A percentile compares a stretch with the other conserved stretches of the same genome.
These are phyloP conservation scores for Diaperis boleti DNA, from an alignment of 2,888 invertebrate species.

Conservation along the genomic window DNA sequence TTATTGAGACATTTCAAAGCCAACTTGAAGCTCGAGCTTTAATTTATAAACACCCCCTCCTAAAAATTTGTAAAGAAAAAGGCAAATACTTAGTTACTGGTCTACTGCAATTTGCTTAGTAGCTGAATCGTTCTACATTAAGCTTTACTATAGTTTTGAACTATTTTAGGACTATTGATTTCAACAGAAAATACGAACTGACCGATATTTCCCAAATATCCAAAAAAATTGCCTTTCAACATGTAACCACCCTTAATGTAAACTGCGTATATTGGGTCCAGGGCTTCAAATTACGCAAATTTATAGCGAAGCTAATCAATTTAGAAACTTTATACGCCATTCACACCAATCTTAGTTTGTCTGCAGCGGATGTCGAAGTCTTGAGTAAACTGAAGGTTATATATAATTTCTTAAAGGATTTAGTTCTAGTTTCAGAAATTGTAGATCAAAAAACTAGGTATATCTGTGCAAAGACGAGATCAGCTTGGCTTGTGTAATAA, in stretches of 20 bases:
- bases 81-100: too few species aligned
- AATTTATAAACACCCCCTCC: too few species aligned
- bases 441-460: conserved; percentile 27
- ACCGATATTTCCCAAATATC: conserved; percentile 9
- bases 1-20: too few species aligned
- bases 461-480: conserved; percentile 4
- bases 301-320: conserved; percentile 27
- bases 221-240: conserved; percentile 14
- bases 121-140: too few species aligned
- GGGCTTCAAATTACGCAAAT: conserved; percentile 12
- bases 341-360: conserved; percentile 23
- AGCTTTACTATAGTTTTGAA: too few species aligned
- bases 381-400: conserved; percentile 24
- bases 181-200: conserved; percentile 10
- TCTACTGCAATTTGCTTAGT: too few species aligned
- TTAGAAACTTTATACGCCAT: conserved; percentile 33
- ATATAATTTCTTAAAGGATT: not conserved
- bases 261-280: conserved; percentile 39
- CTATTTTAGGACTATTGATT: conserved; percentile 27
- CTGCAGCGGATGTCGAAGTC: not conserved
- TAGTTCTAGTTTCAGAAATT: not conserved
- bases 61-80: too few species aligned
- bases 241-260: conserved; percentile 28
- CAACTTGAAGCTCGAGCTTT: too few species aligned
- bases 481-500: too few species aligned